Percentiles rank a stretch among this genome's conserved stretches.
These are phyloP conservation scores for Leptodactylus fallax DNA, from an alignment of 2,797 vertebrate genomes.

Conservation along the genomic window DNA sequence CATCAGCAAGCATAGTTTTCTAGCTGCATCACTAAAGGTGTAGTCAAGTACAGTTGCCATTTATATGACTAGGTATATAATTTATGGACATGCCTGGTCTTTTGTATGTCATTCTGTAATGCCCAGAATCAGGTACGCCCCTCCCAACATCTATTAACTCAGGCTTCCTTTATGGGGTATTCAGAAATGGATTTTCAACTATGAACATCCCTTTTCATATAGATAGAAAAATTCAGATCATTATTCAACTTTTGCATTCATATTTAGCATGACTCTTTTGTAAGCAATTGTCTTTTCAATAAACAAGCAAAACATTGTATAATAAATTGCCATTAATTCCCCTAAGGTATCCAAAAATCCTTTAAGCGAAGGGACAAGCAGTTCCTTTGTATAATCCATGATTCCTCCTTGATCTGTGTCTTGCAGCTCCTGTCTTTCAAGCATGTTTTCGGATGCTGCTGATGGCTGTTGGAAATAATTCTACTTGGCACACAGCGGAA, in stretches of 20 bases:
- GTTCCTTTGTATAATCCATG: constrained; percentile 70
- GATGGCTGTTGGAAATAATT: constrained; percentile 73
- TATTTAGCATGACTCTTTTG: background rate
- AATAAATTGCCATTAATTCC: constrained; percentile 48
- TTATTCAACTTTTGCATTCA: background rate
- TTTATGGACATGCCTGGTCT: background rate
- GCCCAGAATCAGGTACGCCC: too few species aligned
- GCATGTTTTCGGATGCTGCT: constrained; percentile 68
- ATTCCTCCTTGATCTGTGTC: constrained; percentile 72
- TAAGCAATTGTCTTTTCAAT: fast-evolving
- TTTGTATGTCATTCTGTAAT: too few species aligned
- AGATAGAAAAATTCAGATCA: background rate
- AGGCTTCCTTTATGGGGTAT: background rate
- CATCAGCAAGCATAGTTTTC: background rate
- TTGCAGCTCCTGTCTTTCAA: constrained; percentile 67
- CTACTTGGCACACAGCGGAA: constrained; percentile 66
- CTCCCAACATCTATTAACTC: too few species aligned
- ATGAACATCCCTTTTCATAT: background rate
- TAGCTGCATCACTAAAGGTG: background rate
- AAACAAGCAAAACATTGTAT: constrained; percentile 50
- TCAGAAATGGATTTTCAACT: background rate
- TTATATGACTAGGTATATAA: background rate
- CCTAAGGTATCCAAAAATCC: constrained; percentile 54
- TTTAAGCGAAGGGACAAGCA: constrained; percentile 65
- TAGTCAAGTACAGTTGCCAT: background rate